Conservation (phyloP, 2,888 invertebrate genomes). For the Catotricha subobsoleta region DNA sequence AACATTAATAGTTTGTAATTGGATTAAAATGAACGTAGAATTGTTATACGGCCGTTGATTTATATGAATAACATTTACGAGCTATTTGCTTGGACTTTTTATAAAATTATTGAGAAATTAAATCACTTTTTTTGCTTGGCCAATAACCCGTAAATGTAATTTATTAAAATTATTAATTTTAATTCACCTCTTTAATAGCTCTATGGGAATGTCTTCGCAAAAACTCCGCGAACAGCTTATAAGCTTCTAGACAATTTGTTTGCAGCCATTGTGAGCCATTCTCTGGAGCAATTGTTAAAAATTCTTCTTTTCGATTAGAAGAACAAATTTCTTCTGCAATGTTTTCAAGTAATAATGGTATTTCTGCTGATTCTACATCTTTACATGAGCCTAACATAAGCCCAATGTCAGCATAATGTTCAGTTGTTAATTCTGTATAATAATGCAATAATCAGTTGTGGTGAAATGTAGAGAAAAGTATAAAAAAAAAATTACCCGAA, state of each 20-base stretch:
- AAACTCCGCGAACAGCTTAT: conserved; percentile 36
- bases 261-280: conserved; percentile 40
- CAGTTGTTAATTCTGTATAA: conserved; percentile 38
- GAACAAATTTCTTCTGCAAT: conserved; percentile 27
- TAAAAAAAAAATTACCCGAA: background rate
- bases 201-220: conserved; percentile 54
- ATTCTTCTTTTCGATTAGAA: conserved; percentile 32
- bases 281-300: conserved; percentile 31
- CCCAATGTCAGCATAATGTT: conserved; percentile 51
- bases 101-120: too few species aligned
- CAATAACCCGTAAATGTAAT: background rate
- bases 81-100: too few species aligned
- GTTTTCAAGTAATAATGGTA: conserved; percentile 37
- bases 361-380: conserved; percentile 56
- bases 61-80: too few species aligned
- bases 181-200: conserved; percentile 42
- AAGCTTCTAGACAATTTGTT: conserved; percentile 31
- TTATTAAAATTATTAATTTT: background rate
- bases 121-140: too few species aligned
- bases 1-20: conserved; percentile 10
- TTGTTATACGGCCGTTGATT: too few species aligned
- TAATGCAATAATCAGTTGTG: too few species aligned
- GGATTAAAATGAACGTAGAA: too few species aligned
- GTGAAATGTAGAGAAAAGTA: too few species aligned
- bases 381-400: conserved; percentile 45